These are phyloP conservation scores for Bugula neritina DNA, from an alignment of 2,888 invertebrate genomes.

Conservation along the genomic window DNA sequence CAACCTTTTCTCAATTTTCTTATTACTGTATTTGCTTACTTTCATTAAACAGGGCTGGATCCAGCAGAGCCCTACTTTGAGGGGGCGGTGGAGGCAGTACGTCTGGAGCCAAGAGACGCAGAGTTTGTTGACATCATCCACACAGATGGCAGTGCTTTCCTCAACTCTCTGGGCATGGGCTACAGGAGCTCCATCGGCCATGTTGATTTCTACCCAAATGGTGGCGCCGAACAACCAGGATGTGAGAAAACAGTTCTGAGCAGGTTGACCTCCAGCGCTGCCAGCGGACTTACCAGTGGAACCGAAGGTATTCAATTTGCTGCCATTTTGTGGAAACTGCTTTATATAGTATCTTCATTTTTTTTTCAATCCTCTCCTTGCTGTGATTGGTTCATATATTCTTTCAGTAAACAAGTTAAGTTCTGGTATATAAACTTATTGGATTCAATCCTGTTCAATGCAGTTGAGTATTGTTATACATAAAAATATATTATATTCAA, in stretches of 20 bases:
- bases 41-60: constrained; percentile 41
- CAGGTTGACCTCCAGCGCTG: constrained; percentile 32
- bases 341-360: too few relatives aligned
- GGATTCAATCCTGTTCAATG: too few relatives aligned
- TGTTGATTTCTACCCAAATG: constrained; percentile 53
- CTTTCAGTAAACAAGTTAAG: too few relatives aligned
- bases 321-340: too few relatives aligned
- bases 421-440: too few relatives aligned
- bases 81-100: constrained; percentile 29
- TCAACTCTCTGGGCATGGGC: constrained; percentile 7
- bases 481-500: too few relatives aligned
- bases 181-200: constrained; percentile 37
- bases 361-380: too few relatives aligned
- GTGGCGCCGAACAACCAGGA: constrained; percentile 52
- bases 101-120: constrained; percentile 42
- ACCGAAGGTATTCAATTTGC: constrained; percentile 13
- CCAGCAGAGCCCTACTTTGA: constrained; percentile 42
- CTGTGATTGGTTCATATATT: too few relatives aligned
- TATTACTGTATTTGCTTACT: too few relatives aligned
- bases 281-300: constrained; percentile 29
- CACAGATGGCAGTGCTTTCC: constrained; percentile 36
- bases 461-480: too few relatives aligned
- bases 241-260: constrained; percentile 37
- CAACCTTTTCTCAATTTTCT: too few relatives aligned
- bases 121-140: constrained; percentile 44